phyloP scores from a whole-genome alignment of 1,140 invertebrate species.

The Tenebrio molitor region DNA sequence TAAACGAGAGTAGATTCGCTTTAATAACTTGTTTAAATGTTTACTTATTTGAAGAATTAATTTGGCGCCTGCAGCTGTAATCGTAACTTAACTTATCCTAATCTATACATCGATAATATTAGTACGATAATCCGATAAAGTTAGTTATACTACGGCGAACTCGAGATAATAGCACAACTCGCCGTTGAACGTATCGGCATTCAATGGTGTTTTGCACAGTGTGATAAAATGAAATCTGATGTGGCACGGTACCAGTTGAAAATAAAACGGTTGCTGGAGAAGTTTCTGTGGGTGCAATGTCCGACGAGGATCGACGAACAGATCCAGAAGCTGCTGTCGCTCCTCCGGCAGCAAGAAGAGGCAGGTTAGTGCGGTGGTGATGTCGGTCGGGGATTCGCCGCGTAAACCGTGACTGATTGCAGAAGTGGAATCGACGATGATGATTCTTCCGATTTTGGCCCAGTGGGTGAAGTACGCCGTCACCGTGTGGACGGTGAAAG shows the following conservation, averaged over 20 bases:
- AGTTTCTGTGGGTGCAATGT: conserved; percentile 67
- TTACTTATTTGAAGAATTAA: too few species aligned
- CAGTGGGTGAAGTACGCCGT: conserved; percentile 54
- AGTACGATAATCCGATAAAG: too few species aligned
- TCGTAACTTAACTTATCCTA: too few species aligned
- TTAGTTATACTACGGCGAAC: too few species aligned
- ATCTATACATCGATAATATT: too few species aligned
- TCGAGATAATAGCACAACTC: too few species aligned
- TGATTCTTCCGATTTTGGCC: conserved; percentile 50
- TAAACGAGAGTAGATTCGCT: too few species aligned
- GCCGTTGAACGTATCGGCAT: too few species aligned
- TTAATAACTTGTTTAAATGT: too few species aligned
- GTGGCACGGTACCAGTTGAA: conserved; percentile 53
- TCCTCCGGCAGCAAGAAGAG: conserved; percentile 65
- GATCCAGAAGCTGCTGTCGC: conserved; percentile 68
- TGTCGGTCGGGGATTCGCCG: too few species aligned
- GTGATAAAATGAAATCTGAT: conserved; percentile 1
- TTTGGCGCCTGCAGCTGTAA: too few species aligned
- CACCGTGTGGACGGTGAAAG: conserved; percentile 53
- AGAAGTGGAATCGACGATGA: conserved; percentile 25
- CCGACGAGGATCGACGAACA: conserved; percentile 68
- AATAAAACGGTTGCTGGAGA: conserved; percentile 65
- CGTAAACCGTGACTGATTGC: neutral
- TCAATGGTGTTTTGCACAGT: too few species aligned
- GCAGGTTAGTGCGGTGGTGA: conserved; percentile 48